phyloP scores from a whole-genome alignment of 2,113 vertebrate genomes.

The Guaruba guarouba region DNA sequence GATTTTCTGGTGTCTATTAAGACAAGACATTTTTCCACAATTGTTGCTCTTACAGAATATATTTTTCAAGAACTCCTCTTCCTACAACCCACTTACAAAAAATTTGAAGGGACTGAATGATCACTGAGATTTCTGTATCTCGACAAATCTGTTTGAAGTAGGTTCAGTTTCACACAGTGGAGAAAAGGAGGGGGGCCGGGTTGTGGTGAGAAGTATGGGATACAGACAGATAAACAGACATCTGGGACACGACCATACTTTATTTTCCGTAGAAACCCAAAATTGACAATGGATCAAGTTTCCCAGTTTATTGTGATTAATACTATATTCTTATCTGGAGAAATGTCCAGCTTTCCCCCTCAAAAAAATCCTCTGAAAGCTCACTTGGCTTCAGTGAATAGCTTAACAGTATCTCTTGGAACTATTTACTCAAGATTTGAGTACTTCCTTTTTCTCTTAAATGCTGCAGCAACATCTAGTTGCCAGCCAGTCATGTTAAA shows the following conservation, averaged over 20 bases:
- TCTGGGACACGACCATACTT: background rate
- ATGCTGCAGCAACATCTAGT: background rate
- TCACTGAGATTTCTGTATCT: background rate
- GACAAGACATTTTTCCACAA: rapidly evolving
- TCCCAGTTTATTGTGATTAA: background rate
- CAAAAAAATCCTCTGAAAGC: background rate
- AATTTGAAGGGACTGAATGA: background rate
- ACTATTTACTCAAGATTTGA: background rate
- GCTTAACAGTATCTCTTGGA: background rate
- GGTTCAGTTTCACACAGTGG: background rate
- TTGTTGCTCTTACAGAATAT: background rate
- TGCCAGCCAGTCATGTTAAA: background rate
- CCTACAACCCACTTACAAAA: background rate
- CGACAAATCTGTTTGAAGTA: background rate
- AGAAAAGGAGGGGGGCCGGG: background rate
- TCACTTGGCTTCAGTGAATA: background rate
- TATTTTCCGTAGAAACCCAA: background rate
- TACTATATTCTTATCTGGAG: background rate
- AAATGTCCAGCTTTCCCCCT: background rate
- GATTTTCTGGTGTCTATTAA: background rate
- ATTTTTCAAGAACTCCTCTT: background rate
- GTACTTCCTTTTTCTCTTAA: background rate
- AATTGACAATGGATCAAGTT: background rate
- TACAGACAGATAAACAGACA: background rate
- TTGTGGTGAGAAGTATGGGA: background rate